Base-by-base conservation (phyloP, 2,888 invertebrate species). In the Dendrolimus houi region DNA sequence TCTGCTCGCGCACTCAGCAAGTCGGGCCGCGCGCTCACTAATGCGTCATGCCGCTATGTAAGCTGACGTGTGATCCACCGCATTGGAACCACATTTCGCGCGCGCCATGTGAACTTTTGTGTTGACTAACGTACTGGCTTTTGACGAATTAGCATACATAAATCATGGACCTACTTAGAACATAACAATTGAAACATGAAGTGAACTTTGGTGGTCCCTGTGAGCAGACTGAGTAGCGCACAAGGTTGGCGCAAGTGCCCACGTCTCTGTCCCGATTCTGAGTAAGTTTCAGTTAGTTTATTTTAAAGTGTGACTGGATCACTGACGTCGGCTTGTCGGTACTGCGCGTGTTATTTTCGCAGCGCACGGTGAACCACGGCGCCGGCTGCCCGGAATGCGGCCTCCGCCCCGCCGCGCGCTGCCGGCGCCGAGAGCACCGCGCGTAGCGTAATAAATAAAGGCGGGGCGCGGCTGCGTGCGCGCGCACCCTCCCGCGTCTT, bases 361-460 rank as follows among this genome's bases (percentile, higher is more conserved):
- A 81, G 80, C 77, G 70, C 66, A 65, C 74, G 65, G 64, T 70
- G 73, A 68, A 63, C 66, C 68, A 74, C 76, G 79, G 74, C 81
- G 79, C 79, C 79, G 75, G 80, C 77, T 73, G 79, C 75, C 75
- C 81, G 86, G 85, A 82, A 83, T 82, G 82, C 83, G 85, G 85
- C 85, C 85, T 86, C 84, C 81, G 81, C 85, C 83, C 85, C 84
- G 81, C 81, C 83, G 83, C 81, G 80, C 77, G 79, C 77, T 75
- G 81, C 78, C 75, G 75, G 77, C 80, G 81, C 75, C 76, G 79
- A 73, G 77, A 83, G 80, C 79, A 75, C 82, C 83, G 85, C 87
- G 82, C 87, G 87, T 86, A 87, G 83, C 85, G 88, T 89, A 89
- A 88, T 88, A 88, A 89, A 88, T 88, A 89, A 89, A 89, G 87